Percentiles rank a stretch among this genome's conserved stretches.
Conservation (phyloP, 2,888 invertebrate genomes). For the Nasonovia ribisnigri region DNA sequence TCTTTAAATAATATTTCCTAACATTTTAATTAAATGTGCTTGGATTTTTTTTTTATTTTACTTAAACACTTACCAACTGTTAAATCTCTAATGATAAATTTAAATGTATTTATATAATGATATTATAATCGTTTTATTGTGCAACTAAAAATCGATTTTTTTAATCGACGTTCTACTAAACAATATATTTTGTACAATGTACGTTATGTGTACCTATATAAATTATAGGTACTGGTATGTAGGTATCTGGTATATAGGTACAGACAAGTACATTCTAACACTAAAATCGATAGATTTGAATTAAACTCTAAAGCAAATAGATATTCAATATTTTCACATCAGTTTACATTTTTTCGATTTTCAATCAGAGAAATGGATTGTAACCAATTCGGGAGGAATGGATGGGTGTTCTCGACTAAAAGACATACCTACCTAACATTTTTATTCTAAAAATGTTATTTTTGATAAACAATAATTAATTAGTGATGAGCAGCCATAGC, state of each 20-base stretch:
- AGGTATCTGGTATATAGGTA: neutral
- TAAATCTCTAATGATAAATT: neutral
- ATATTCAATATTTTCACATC: neutral
- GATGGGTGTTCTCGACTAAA: neutral
- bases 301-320: neutral
- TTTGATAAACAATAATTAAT: neutral
- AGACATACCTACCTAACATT: neutral
- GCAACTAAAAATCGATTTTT: neutral
- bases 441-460: neutral
- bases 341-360: neutral
- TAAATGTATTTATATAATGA: neutral
- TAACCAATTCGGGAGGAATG: neutral
- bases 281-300: constrained; percentile 4
- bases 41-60: neutral
- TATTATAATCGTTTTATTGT: neutral
- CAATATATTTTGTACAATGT: neutral
- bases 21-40: neutral
- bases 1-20: neutral
- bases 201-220: neutral
- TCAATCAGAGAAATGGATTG: neutral
- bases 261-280: neutral
- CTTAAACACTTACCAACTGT: neutral
- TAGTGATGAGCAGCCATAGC: neutral
- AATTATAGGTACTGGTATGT: neutral
- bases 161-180: neutral